Evolutionary conservation across 2,797 vertebrate genomes (phyloP).

Genomic region (Thunnus albacares): DNA sequence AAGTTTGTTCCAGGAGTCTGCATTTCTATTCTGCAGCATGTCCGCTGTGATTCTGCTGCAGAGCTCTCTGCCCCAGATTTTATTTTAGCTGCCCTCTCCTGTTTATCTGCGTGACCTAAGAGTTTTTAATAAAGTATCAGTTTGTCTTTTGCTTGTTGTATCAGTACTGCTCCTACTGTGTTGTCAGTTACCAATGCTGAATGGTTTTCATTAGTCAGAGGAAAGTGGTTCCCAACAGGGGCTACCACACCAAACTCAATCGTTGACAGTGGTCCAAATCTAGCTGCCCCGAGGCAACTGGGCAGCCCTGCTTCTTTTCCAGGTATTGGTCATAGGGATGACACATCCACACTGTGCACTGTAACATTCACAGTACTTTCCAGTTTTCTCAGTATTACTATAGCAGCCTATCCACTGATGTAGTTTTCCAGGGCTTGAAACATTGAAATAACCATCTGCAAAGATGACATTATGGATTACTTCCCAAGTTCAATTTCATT

Average conservation of each 20-base stretch:
- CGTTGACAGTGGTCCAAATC: constrained; percentile 33
- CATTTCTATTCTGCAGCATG: constrained; percentile 31
- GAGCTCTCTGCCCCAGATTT: constrained; percentile 25
- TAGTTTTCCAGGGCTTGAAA: not conserved
- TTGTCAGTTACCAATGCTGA: not conserved
- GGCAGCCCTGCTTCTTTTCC: constrained; percentile 23
- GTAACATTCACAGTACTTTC: constrained; percentile 19
- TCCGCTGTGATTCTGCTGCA: constrained; percentile 25
- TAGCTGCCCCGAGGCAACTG: constrained; percentile 15
- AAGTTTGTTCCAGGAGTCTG: constrained; percentile 21
- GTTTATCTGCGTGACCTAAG: constrained; percentile 21
- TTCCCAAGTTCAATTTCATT: not conserved
- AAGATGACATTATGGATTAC: not conserved
- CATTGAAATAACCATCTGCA: not conserved
- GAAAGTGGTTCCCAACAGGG: constrained; percentile 5
- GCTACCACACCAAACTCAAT: constrained; percentile 13
- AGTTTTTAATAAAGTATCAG: constrained; percentile 12
- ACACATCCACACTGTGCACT: not conserved
- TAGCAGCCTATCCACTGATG: not conserved
- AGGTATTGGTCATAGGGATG: constrained; percentile 23
- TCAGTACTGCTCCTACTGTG: not conserved
- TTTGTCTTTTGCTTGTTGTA: not conserved
- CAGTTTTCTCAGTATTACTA: constrained; percentile 17
- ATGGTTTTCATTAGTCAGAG: constrained; percentile 11
- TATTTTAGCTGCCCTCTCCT: constrained; percentile 24